Evolutionary conservation across 1,140 invertebrate species (phyloP).

Genomic region (Homarus americanus): DNA sequence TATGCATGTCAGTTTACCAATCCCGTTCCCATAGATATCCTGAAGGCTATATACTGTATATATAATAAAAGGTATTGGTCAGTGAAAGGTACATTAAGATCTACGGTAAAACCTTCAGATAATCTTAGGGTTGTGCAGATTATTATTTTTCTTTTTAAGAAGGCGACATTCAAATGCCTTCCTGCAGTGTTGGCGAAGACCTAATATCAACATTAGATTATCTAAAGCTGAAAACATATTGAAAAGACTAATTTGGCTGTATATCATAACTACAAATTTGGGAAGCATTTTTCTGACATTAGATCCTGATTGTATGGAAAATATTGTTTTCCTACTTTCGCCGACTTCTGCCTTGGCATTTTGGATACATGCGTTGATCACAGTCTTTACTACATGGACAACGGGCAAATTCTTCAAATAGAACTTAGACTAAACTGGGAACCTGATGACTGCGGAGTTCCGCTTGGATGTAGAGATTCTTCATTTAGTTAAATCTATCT

Average conservation of each 20-base stretch:
- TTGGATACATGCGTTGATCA: not conserved
- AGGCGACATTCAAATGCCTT: constrained; percentile 23
- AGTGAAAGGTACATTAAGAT: too few relatives aligned
- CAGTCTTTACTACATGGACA: constrained; percentile 7
- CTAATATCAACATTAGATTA: not conserved
- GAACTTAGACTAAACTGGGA: constrained; percentile 14
- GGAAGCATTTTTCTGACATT: not conserved
- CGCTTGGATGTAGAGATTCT: not conserved
- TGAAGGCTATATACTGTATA: too few relatives aligned
- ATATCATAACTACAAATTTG: too few relatives aligned
- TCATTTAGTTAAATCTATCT: not conserved
- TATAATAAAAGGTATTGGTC: too few relatives aligned
- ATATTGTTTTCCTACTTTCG: not conserved
- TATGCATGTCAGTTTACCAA: not conserved
- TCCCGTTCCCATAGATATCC: not conserved
- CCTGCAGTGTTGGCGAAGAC: constrained; percentile 23
- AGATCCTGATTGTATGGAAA: not conserved
- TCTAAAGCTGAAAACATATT: not conserved
- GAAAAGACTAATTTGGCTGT: not conserved
- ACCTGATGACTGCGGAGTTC: constrained; percentile 21
- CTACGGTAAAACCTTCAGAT: not conserved
- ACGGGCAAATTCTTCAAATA: not conserved
- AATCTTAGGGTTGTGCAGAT: not conserved
- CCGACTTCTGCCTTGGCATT: constrained; percentile 13
- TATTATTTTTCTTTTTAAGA: not conserved